Conservation (phyloP, 2,888 invertebrate species). For the Anthophora plumipes region DNA sequence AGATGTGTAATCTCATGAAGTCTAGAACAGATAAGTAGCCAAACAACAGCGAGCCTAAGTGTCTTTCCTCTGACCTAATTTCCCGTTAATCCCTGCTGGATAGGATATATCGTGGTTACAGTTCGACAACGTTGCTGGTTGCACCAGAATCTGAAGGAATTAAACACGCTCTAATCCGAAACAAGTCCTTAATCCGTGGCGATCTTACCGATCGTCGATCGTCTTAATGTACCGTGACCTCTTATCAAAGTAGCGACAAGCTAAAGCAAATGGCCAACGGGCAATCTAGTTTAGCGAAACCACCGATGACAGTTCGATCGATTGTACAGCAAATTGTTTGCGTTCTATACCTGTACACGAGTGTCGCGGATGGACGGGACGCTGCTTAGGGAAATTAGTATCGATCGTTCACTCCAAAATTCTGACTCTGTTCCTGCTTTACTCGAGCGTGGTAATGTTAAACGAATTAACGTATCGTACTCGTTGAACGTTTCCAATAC, state of each 20-base stretch:
- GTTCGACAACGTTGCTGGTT: constrained; percentile 1
- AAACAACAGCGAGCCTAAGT: constrained; percentile 8
- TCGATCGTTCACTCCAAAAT: constrained; percentile 42
- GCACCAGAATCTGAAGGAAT: not conserved
- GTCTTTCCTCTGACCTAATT: constrained; percentile 35
- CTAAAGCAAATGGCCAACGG: constrained; percentile 36
- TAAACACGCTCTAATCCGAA: constrained; percentile 9
- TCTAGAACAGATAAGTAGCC: constrained; percentile 3
- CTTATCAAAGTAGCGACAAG: constrained; percentile 17
- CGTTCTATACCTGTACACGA: constrained; percentile 17
- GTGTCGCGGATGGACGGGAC: constrained; percentile 30
- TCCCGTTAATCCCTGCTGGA: constrained; percentile 20
- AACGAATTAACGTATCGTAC: not conserved
- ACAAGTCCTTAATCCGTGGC: constrained; percentile 24
- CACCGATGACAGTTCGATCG: constrained; percentile 58
- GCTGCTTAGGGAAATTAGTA: constrained; percentile 41
- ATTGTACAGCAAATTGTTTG: constrained; percentile 56
- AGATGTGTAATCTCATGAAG: constrained; percentile 4
- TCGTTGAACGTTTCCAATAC: no score
- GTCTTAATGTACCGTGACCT: constrained; percentile 18
- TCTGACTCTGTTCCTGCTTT: constrained; percentile 1
- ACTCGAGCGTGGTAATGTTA: not conserved
- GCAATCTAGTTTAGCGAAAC: constrained; percentile 51
- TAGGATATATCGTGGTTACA: constrained; percentile 1
- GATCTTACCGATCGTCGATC: constrained; percentile 25